These are phyloP conservation scores for Heliothis subflexa DNA, from an alignment of 1,140 invertebrate species.

Conservation along the genomic window DNA sequence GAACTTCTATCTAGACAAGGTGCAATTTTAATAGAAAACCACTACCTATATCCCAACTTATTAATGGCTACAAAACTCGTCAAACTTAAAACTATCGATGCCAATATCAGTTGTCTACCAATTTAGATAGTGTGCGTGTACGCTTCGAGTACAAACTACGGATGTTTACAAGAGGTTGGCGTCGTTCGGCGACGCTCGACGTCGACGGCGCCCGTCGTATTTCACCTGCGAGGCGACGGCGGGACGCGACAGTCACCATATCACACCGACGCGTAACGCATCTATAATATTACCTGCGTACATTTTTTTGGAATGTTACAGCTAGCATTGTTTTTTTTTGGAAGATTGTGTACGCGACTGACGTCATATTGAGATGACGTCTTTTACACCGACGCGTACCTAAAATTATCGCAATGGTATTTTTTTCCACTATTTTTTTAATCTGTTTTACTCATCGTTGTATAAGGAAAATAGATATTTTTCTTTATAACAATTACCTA, in stretches of 20 bases:
- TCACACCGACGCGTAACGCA: conserved; percentile 33
- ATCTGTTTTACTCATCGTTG: neutral
- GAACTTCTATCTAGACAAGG: no score
- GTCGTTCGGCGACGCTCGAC: conserved; percentile 25
- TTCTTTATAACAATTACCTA: neutral
- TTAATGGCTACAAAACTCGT: no score
- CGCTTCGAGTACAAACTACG: conserved; percentile 21
- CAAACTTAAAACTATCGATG: neutral
- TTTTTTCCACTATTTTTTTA: no score
- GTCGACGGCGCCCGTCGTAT: conserved; percentile 32
- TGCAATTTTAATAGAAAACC: no score
- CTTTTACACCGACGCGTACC: neutral
- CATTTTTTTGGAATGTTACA: neutral
- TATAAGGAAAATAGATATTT: neutral
- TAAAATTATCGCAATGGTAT: no score
- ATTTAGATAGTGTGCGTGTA: conserved; percentile 28
- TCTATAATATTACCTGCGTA: neutral
- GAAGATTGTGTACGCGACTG: neutral
- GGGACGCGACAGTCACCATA: neutral
- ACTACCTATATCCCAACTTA: no score
- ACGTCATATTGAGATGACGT: neutral
- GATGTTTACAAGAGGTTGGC: conserved; percentile 42
- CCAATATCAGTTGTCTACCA: conserved; percentile 30
- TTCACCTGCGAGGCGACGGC: conserved; percentile 42
- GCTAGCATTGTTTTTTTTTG: neutral